phyloP scores from a whole-genome alignment of 2,113 vertebrate species.

The Edolisoma coerulescens region DNA sequence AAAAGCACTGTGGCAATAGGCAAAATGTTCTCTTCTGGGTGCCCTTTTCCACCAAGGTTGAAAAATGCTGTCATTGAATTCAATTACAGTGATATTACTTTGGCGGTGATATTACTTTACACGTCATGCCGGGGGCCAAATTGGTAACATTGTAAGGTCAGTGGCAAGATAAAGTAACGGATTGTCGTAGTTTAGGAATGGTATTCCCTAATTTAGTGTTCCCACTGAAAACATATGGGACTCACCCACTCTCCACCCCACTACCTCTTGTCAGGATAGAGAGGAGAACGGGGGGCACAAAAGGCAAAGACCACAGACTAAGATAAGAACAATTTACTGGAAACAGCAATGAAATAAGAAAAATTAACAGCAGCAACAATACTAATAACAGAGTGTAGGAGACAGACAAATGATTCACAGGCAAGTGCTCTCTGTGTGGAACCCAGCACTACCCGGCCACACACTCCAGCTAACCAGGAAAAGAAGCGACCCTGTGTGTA shows the following conservation, averaged over 20 bases:
- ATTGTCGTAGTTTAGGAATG: background rate
- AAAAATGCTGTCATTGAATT: background rate
- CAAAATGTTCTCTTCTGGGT: background rate
- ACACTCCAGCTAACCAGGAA: background rate
- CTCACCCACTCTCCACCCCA: rapidly evolving
- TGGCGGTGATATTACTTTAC: rapidly evolving
- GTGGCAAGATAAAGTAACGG: background rate
- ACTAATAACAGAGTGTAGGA: background rate
- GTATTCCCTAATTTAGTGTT: background rate
- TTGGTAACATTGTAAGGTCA: background rate
- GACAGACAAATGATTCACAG: background rate
- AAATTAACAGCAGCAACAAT: background rate
- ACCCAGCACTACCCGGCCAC: rapidly evolving
- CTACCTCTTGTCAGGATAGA: background rate
- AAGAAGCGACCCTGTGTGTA: rapidly evolving
- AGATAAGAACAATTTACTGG: background rate
- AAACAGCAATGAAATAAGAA: background rate
- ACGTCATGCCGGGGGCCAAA: background rate
- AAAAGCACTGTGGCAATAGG: background rate
- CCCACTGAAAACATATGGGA: background rate
- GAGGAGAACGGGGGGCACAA: background rate
- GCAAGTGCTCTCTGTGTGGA: rapidly evolving
- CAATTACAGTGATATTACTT: background rate
- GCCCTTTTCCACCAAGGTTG: background rate
- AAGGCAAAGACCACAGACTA: background rate